Conservation (phyloP, 2,888 invertebrate species). For the Tillus elongatus region DNA sequence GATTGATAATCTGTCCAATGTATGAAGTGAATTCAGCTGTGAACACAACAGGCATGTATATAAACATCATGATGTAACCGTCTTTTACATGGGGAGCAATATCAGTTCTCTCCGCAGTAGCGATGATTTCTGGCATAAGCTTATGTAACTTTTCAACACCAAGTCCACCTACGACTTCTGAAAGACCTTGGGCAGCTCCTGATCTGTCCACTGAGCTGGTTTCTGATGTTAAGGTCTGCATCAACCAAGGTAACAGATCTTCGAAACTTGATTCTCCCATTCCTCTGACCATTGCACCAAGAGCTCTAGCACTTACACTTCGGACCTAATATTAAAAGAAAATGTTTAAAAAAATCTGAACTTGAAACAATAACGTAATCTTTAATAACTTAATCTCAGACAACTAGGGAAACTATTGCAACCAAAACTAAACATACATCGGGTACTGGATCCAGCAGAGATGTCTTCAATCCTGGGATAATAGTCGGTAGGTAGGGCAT, state of each 20-base stretch:
- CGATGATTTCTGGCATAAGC: slow-evolving; percentile 95
- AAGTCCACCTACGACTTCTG: slow-evolving; percentile 93
- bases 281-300: slow-evolving; percentile 95
- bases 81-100: slow-evolving; percentile 96
- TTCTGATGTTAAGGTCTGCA: slow-evolving; percentile 95
- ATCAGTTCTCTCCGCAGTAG: slow-evolving; percentile 85
- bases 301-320: slow-evolving; percentile 88
- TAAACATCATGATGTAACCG: slow-evolving; percentile 99
- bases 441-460: slow-evolving; percentile 94
- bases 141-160: slow-evolving; percentile 92
- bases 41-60: slow-evolving; percentile 97
- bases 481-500: slow-evolving; percentile 93
- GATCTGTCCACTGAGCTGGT: slow-evolving; percentile 90
- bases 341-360: neutral
- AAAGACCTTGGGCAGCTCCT: slow-evolving; percentile 84
- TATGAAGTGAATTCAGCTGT: slow-evolving; percentile 92
- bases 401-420: too few species aligned
- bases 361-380: too few species aligned
- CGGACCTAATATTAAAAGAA: slow-evolving; percentile 59
- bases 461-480: slow-evolving; percentile 92
- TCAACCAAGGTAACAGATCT: slow-evolving; percentile 94
- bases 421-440: slow-evolving; percentile 51
- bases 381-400: too few species aligned
- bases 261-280: slow-evolving; percentile 96
- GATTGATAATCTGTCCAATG: slow-evolving; percentile 83